Conservation (phyloP, 37 sponge, comb jelly and placozoan genomes). For the Amphimedon queenslandica region DNA sequence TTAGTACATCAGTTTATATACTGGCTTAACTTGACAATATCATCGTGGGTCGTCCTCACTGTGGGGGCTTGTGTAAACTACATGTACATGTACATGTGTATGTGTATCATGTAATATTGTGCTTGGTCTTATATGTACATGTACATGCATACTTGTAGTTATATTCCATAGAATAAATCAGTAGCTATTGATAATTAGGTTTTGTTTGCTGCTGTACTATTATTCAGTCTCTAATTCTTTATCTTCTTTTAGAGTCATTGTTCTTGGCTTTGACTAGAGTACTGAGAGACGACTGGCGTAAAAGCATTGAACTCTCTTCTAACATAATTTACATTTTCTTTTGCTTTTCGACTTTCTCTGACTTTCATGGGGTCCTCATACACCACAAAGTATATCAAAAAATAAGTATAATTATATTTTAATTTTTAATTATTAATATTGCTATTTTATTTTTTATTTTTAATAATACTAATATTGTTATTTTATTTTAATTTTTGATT, state of each 20-base stretch:
- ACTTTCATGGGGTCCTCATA: slow-evolving; percentile 76
- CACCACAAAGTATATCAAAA: slow-evolving; percentile 83
- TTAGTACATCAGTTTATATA: no score
- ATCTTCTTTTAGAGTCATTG: slow-evolving; percentile 53
- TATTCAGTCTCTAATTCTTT: slow-evolving; percentile 5
- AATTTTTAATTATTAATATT: no score
- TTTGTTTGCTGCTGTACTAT: no score
- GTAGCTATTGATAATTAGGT: no score
- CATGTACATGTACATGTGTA: slow-evolving; percentile 1
- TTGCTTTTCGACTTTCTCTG: slow-evolving; percentile 92
- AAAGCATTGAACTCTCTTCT: slow-evolving; percentile 84
- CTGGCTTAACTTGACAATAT: no score
- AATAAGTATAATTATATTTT: no score
- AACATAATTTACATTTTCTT: slow-evolving; percentile 97
- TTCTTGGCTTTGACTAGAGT: slow-evolving; percentile 88
- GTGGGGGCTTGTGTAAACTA: no score
- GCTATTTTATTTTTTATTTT: no score
- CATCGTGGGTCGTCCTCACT: no score
- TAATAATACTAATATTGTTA: no score
- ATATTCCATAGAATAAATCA: not conserved
- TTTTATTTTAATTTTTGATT: no score
- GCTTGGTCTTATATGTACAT: not conserved
- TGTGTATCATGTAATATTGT: not conserved
- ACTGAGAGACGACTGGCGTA: slow-evolving; percentile 95
- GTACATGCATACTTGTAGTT: not conserved